Base-by-base conservation (phyloP, 1,140 invertebrate species). In the Rhagoletis pomonella region DNA sequence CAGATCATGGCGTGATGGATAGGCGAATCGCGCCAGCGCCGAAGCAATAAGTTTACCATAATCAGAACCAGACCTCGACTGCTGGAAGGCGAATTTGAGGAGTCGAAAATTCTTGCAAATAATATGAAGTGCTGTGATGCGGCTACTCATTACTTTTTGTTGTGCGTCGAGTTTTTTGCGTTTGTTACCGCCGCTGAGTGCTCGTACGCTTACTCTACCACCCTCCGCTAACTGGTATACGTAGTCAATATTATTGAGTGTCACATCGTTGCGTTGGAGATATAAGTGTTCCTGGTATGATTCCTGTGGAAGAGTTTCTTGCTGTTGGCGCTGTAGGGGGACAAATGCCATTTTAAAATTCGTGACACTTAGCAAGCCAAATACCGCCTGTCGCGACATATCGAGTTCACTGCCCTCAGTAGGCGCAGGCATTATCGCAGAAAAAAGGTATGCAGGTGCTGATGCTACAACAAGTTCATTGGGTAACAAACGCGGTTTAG, bases 21-120 rank as follows among this genome's bases (percentile, higher is more conserved):
- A 98, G 14, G 97, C 96, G 94, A 98, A 97, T 93, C 98, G 97
- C 1, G 98, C 93, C 17, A 99, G 91, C 0, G 97, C 96, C 91
- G 97, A 97, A 4, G 97, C 95, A 87, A 98, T 95, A 89, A 94
- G 95, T 89, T 96, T 96, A 5, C 96, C 97, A 90, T 96, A 95
- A 87, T 96, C 97, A 85, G 96, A 94, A 12, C 96, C 95, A 0
- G 96, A 96, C 93, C 97, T 96, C 64, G 92, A 50, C 86, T 91
- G 90, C 94, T 97, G 97, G 93, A 99, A 98, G 88, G 97, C 97
- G 93, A 98, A 98, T 65, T 96, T 96, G 89, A 98, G 94, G 5
- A 97, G 95, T 90, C 96, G 96, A 94, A 99, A 97, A 94, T 98
- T 98, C 95, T 98, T 98, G 93, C 97, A 98, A 89, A 98, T 94